Evolutionary conservation across 2,888 invertebrate genomes (phyloP).

Genomic region (Invenusta paracnida): DNA sequence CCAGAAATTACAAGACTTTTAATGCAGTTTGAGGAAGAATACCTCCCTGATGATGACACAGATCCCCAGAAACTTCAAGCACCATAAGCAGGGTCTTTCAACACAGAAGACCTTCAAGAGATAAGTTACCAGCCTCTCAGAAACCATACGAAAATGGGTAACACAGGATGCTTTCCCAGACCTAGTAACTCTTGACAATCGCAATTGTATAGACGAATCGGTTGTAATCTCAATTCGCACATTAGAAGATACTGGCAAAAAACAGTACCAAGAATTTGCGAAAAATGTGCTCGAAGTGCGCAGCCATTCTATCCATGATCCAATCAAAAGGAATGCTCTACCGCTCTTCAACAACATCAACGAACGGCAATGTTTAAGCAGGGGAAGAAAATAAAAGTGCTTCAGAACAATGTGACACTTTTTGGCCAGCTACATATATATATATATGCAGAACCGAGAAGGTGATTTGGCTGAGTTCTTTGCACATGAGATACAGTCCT

Average conservation of each 20-base stretch:
- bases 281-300: constrained; percentile 31
- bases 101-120: constrained; percentile 43
- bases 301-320: constrained; percentile 38
- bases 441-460: too few species aligned
- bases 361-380: too few species aligned
- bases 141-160: constrained; percentile 41
- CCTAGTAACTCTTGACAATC: constrained; percentile 42
- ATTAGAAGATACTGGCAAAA: too few species aligned
- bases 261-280: constrained; percentile 31
- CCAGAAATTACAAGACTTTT: constrained; percentile 43
- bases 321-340: constrained; percentile 34
- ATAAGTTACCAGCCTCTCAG: constrained; percentile 38
- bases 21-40: constrained; percentile 43
- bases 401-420: too few species aligned
- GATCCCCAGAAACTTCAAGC: constrained; percentile 2
- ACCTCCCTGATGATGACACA: constrained; percentile 32
- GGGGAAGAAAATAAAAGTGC: too few species aligned
- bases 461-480: too few species aligned
- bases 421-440: too few species aligned
- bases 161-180: constrained; percentile 42
- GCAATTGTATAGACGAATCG: constrained; percentile 17
- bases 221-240: constrained; percentile 34
- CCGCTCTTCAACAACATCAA: too few species aligned
- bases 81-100: constrained; percentile 45
- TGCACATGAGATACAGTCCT: too few species aligned